phyloP scores from a whole-genome alignment of 2,113 vertebrate species.

The Fulica atra region DNA sequence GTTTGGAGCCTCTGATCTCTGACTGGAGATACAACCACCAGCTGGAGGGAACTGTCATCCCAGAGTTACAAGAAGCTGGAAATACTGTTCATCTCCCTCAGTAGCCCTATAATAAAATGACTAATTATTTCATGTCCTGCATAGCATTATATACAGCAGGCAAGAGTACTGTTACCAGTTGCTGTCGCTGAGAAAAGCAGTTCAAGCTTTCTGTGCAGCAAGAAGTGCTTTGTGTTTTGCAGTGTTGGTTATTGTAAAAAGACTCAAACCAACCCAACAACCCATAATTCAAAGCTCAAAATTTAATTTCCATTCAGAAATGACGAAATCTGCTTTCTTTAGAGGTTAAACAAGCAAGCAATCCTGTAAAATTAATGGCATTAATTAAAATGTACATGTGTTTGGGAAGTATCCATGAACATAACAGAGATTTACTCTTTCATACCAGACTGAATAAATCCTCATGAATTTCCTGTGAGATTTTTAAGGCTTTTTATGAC shows the following conservation, averaged over 20 bases:
- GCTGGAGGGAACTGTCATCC: not conserved
- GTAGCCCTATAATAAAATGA: not conserved
- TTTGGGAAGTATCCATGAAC: slow-evolving; percentile 5
- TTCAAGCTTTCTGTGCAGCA: not conserved
- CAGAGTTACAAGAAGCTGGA: not conserved
- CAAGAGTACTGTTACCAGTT: not conserved
- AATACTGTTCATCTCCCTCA: not conserved
- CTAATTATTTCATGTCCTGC: not conserved
- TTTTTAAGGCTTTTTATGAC: slow-evolving; percentile 41
- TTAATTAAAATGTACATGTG: slow-evolving; percentile 53
- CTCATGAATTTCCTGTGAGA: slow-evolving; percentile 18
- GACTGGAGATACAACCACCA: not conserved
- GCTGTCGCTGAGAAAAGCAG: not conserved
- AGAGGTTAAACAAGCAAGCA: not conserved
- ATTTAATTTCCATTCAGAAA: not conserved
- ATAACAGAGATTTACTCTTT: slow-evolving; percentile 25
- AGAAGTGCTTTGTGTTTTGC: not conserved
- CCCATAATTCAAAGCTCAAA: not conserved
- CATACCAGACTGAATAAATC: not conserved
- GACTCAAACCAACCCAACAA: no score
- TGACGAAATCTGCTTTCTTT: not conserved
- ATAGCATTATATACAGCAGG: not conserved
- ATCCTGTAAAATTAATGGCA: slow-evolving; percentile 53
- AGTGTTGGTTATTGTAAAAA: not conserved
- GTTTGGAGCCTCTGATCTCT: not conserved